These are phyloP conservation scores for Pherbina coryleti DNA, from an alignment of 2,888 invertebrate species.

Conservation along the genomic window DNA sequence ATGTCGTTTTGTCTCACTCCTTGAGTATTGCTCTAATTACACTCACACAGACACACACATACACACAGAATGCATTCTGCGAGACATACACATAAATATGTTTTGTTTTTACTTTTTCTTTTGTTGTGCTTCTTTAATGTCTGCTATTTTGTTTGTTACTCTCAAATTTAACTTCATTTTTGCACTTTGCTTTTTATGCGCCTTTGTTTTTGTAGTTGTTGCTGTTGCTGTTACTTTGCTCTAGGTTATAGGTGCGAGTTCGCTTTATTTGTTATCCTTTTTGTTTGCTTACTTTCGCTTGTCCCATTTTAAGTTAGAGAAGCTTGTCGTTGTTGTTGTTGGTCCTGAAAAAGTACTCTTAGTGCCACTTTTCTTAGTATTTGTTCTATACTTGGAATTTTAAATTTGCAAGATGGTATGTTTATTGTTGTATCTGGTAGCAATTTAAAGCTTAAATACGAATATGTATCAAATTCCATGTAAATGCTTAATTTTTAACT, in stretches of 20 bases:
- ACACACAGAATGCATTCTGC: background rate
- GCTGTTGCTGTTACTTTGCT: background rate
- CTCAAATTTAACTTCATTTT: background rate
- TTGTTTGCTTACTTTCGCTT: background rate
- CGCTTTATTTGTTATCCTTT: background rate
- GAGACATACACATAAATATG: background rate
- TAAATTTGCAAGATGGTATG: too few species aligned
- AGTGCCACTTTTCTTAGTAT: too few species aligned
- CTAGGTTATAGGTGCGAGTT: background rate
- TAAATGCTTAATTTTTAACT: too few species aligned
- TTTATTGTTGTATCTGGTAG: too few species aligned
- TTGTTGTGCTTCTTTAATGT: background rate
- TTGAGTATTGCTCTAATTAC: conserved; percentile 19
- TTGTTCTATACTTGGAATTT: too few species aligned
- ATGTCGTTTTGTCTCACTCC: background rate
- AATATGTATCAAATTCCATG: too few species aligned
- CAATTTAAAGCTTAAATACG: too few species aligned
- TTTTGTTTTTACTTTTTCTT: background rate
- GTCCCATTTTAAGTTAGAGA: background rate
- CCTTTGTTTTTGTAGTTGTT: background rate
- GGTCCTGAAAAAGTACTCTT: background rate
- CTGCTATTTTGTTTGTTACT: background rate
- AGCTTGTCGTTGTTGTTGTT: background rate
- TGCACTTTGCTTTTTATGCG: background rate
- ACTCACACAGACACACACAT: background rate